Evolutionary conservation across 2,113 vertebrate genomes (phyloP).

Genomic region (Albula goreensis): DNA sequence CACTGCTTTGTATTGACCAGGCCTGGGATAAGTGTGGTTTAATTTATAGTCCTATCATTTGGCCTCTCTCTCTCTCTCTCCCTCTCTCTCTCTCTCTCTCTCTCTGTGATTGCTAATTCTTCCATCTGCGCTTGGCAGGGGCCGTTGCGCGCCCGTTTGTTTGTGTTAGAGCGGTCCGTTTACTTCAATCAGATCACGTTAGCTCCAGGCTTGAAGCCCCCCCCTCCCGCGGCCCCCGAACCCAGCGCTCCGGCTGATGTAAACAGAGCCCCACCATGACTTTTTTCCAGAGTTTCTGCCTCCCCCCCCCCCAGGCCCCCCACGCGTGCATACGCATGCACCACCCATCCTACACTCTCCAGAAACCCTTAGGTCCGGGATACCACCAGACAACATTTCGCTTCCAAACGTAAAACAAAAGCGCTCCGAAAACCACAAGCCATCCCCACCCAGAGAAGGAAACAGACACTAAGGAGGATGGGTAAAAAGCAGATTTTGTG

Average conservation of each 20-base stretch:
- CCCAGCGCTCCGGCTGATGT: too few relatives aligned
- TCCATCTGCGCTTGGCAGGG: constrained; percentile 29
- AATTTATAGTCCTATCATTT: too few relatives aligned
- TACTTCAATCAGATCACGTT: constrained; percentile 48
- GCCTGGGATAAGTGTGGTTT: neutral
- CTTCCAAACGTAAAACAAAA: neutral
- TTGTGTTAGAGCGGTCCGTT: constrained; percentile 47
- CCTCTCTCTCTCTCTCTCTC: neutral
- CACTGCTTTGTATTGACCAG: neutral
- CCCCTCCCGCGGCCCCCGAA: too few relatives aligned
- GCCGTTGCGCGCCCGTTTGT: constrained; percentile 32
- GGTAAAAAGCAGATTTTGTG: neutral
- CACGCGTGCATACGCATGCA: too few relatives aligned
- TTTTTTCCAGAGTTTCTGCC: constrained; percentile 11
- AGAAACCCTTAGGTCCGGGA: neutral
- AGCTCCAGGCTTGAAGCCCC: constrained; percentile 2
- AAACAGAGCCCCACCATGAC: too few relatives aligned
- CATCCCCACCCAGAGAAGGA: neutral
- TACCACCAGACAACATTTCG: neutral
- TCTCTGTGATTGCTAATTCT: constrained; percentile 39
- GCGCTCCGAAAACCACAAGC: neutral
- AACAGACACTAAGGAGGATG: neutral
- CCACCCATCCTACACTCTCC: neutral
- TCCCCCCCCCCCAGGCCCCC: neutral
- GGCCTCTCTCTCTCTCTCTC: neutral